Evolutionary conservation across 35 echinoderm and acorn worm genomes (phyloP).

Genomic region (Acanthaster planci): DNA sequence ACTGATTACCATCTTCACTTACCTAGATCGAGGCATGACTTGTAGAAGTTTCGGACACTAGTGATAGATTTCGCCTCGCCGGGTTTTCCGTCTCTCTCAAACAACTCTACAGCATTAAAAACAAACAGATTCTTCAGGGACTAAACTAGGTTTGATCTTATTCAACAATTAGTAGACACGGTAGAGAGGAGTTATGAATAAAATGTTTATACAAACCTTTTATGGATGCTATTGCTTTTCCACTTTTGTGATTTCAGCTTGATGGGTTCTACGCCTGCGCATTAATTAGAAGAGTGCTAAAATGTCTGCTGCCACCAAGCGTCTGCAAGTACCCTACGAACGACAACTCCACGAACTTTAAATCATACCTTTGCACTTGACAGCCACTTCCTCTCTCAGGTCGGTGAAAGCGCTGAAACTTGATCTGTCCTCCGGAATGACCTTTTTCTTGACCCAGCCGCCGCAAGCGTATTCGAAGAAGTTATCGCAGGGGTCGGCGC

Average conservation of each 20-base stretch:
- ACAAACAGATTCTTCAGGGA: no score
- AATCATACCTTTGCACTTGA: slow-evolving; percentile 79
- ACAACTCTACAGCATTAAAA: slow-evolving; percentile 24
- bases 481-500: slow-evolving; percentile 79
- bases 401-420: slow-evolving; percentile 71
- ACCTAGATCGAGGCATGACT: slow-evolving; percentile 73
- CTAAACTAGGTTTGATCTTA: no score
- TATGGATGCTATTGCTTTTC: no score
- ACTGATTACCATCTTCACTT: slow-evolving; percentile 9
- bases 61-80: slow-evolving; percentile 27
- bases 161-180: no score
- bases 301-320: background rate
- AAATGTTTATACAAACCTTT: no score
- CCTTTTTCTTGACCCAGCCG: slow-evolving; percentile 75
- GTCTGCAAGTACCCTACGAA: background rate
- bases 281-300: no score
- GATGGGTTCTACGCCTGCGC: no score
- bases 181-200: no score
- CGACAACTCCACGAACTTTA: background rate
- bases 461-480: slow-evolving; percentile 95
- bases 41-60: slow-evolving; percentile 70
- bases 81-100: slow-evolving; percentile 40
- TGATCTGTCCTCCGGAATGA: slow-evolving; percentile 85
- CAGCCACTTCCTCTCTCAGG: slow-evolving; percentile 57
- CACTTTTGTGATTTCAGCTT: no score